Evolutionary conservation across 2,888 invertebrate species (phyloP), one percentile per base, ranked within the genome.

Genomic region (Ormyrus pomaceus): DNA sequence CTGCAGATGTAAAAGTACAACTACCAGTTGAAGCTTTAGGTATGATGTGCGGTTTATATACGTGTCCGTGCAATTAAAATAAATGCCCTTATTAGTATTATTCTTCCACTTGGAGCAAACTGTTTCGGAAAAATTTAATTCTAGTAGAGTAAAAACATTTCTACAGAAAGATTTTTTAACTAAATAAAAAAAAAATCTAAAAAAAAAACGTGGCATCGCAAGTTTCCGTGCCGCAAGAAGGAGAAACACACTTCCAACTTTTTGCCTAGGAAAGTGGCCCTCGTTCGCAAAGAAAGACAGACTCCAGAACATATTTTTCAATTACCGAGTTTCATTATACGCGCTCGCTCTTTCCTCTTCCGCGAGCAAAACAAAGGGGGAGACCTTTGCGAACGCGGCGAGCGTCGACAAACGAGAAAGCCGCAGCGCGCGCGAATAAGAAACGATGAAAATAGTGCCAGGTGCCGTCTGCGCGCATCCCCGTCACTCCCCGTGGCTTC

Each of bases 281-380:
- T 19, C 48, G 13, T 48, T 56, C 45, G 48, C 55, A n/a, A 55
- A 56, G n/a, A 7, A 59, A 7, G 5, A 10, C 58, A 9, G n/a
- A 50, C 11, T 13, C 2, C 10, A n/a, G 34, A 64, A 62, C 46
- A 61, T 72, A 55, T 51, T 62, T 72, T 46, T 53, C 72, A 72
- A 72, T 72, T 72, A 72, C 13, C 6, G 13, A 34, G 19, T n/a
- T 51, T 51, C 34, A 0, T 34, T 34, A 34, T 34, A 34, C 4
- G 0, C 4, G 34, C 34, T 3, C 34, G 34, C 0, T 61, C 7
- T 58, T 61, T 19, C 6, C 45, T 45, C 56, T 34, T 65, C 50
- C 50, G 46, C 50, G 48, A 65, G 64, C 11, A 73, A 74, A 74
- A 65, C 55, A 56, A 11, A 56, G 34, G 34, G 34, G 65, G 6